A percentile compares a stretch with the other conserved stretches of the same genome.
phyloP scores from a whole-genome alignment of 2,797 vertebrate genomes.

The Lophius americanus region DNA sequence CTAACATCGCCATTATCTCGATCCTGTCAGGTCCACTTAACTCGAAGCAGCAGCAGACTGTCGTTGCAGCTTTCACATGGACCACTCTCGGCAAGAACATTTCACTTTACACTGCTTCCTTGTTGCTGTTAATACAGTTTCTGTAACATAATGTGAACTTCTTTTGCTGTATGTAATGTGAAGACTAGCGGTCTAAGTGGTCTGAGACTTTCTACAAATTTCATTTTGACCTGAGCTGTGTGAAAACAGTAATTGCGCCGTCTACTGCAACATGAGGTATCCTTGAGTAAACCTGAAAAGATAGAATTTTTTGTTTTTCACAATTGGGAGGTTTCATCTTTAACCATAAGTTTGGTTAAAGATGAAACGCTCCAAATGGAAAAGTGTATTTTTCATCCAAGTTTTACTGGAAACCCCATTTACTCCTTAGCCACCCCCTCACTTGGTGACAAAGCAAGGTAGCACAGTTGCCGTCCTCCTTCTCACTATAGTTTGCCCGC shows the following conservation, averaged over 20 bases:
- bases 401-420: background rate
- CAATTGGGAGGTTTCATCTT: background rate
- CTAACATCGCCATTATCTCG: constrained; percentile 46
- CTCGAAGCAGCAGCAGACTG: constrained; percentile 41
- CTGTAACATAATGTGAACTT: constrained; percentile 13
- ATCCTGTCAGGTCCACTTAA: constrained; percentile 49
- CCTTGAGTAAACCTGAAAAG: background rate
- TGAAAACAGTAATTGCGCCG: background rate
- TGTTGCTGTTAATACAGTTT: constrained; percentile 22
- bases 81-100: constrained; percentile 35
- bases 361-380: too few relatives aligned
- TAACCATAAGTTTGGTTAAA: background rate
- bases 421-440: background rate
- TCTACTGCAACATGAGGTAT: background rate
- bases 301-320: background rate
- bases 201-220: background rate
- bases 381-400: too few relatives aligned
- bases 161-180: background rate
- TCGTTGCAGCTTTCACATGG: constrained; percentile 36
- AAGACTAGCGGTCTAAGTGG: background rate
- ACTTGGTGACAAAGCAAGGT: background rate
- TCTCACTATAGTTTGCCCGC: too few relatives aligned
- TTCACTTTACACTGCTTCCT: constrained; percentile 32
- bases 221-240: background rate
- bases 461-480: background rate